A percentile compares a stretch with the other conserved stretches of the same genome.
Conservation (phyloP, 53 echinoderm and acorn worm species). For the Zoroaster sp. region DNA sequence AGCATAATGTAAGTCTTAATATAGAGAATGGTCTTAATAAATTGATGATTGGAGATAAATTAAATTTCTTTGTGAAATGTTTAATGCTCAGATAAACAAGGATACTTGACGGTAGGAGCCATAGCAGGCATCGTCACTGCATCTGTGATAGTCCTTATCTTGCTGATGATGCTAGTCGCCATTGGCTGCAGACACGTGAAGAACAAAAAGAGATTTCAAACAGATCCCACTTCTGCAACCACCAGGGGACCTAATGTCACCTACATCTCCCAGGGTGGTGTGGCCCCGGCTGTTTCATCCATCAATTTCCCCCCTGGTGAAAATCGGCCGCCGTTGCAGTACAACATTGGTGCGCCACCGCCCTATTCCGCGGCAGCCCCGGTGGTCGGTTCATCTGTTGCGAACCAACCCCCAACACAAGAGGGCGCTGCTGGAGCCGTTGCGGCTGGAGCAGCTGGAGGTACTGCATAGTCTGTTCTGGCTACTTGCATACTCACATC, state of each 20-base stretch:
- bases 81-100: neutral
- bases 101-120: neutral
- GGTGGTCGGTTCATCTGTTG: neutral
- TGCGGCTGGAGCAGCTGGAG: neutral
- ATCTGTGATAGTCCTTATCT: neutral
- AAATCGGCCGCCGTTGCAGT: neutral
- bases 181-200: neutral
- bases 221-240: neutral
- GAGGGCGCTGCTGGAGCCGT: neutral
- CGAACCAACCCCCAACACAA: neutral
- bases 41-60: no score
- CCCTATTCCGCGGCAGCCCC: neutral
- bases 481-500: neutral
- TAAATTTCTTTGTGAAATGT: no score
- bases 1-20: no score
- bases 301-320: neutral
- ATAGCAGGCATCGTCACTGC: conserved; percentile 14
- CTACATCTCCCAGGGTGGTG: neutral
- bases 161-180: neutral
- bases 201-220: neutral
- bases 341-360: neutral
- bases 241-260: neutral
- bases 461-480: neutral
- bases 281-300: neutral
- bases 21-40: no score